Conservation (phyloP, 2,797 vertebrate genomes). For the Diglossa cyanea region DNA sequence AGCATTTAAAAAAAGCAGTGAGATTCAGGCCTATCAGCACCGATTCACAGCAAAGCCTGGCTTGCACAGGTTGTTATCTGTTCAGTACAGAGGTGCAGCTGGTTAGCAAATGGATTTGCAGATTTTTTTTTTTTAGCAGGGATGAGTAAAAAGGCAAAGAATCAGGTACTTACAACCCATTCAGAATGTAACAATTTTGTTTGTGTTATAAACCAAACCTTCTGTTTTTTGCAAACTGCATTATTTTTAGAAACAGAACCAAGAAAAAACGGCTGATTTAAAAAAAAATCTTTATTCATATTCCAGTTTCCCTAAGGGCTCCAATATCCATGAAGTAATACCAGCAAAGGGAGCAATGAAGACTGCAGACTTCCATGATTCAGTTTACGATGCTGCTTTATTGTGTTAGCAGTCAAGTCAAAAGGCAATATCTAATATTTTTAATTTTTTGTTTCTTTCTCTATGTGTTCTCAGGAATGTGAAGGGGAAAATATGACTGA, state of each 20-base stretch:
- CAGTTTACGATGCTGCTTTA: conserved; percentile 68
- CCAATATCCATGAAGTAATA: conserved; percentile 84
- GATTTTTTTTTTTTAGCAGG: conserved; percentile 98
- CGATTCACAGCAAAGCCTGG: conserved; percentile 95
- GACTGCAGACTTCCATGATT: conserved; percentile 71
- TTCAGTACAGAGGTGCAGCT: conserved; percentile 99
- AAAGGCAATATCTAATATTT: conserved; percentile 75
- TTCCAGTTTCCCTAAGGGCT: conserved; percentile 91
- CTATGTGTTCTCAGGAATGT: conserved; percentile 23
- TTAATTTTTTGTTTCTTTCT: conserved; percentile 67
- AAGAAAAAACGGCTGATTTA: conserved; percentile 84
- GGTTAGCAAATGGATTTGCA: conserved; percentile 99
- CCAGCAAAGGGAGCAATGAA: conserved; percentile 77
- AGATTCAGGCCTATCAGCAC: conserved; percentile 99
- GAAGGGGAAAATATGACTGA: conserved; percentile 29
- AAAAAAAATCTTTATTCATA: conserved; percentile 91
- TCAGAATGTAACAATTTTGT: conserved; percentile 89
- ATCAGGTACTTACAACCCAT: conserved; percentile 98
- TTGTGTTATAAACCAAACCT: conserved; percentile 91
- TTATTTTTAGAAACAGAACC: conserved; percentile 94
- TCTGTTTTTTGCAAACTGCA: conserved; percentile 84
- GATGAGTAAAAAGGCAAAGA: conserved; percentile 96
- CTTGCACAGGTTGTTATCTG: conserved; percentile 99
- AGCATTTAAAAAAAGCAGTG: conserved; percentile 99
- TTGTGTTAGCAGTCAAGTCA: conserved; percentile 76